A percentile compares a stretch with the other conserved stretches of the same genome.
Conservation (phyloP, 1,140 invertebrate genomes). For the Drosophila ficusphila region DNA sequence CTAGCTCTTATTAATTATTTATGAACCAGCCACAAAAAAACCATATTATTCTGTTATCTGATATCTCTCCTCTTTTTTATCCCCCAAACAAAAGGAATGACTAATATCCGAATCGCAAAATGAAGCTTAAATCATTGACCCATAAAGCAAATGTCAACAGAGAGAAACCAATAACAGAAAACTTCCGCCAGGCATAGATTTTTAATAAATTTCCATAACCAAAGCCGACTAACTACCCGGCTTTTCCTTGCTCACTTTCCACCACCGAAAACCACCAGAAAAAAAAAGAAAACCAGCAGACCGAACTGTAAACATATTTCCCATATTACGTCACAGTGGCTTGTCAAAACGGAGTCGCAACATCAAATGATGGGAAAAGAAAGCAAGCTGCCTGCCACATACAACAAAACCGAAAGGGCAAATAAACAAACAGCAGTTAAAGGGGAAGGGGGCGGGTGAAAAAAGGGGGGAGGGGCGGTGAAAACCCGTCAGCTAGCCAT, state of each 20-base stretch:
- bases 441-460: too few species aligned
- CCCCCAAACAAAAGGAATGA: not conserved
- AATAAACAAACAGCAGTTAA: conserved; percentile 62
- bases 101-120: conserved; percentile 14
- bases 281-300: conserved; percentile 7
- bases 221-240: conserved; percentile 12
- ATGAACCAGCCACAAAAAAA: not conserved
- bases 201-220: conserved; percentile 69
- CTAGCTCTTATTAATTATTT: not conserved
- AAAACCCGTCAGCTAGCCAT: conserved; percentile 69
- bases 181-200: conserved; percentile 65
- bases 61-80: not conserved
- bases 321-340: conserved; percentile 78
- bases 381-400: conserved; percentile 20
- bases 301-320: conserved; percentile 62
- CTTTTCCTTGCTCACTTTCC: conserved; percentile 1
- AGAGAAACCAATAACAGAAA: conserved; percentile 38
- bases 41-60: not conserved
- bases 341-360: conserved; percentile 38
- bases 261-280: not conserved
- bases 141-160: conserved; percentile 38
- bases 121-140: conserved; percentile 35
- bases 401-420: conserved; percentile 25
- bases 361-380: conserved; percentile 42
- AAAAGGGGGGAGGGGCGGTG: not conserved